A percentile compares a stretch with the other conserved stretches of the same genome.
phyloP scores from a whole-genome alignment of 2,113 vertebrate genomes.

The Callorhinus ursinus region DNA sequence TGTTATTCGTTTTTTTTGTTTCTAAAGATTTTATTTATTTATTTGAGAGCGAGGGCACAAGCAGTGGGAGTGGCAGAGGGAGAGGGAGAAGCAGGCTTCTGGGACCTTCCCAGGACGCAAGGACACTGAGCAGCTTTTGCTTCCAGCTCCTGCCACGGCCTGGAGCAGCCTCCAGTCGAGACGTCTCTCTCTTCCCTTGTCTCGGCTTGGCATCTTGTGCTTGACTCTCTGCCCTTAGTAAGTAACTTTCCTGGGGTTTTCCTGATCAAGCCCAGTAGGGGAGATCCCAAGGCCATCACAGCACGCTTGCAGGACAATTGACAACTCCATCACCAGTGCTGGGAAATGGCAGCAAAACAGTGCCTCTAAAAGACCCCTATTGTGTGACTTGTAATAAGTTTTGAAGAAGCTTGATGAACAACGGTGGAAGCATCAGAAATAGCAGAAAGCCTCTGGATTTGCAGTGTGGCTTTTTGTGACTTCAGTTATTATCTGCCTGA shows the following conservation, averaged over 20 bases:
- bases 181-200: neutral
- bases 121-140: neutral
- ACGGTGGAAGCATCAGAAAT: neutral
- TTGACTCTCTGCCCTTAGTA: slow-evolving; percentile 35
- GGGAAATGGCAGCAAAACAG: slow-evolving; percentile 16
- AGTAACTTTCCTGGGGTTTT: slow-evolving; percentile 35
- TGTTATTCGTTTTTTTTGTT: too few relatives aligned
- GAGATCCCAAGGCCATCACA: neutral
- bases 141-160: neutral
- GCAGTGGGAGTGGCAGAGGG: too few relatives aligned
- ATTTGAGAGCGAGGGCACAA: too few relatives aligned
- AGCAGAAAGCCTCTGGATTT: neutral
- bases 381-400: slow-evolving; percentile 38
- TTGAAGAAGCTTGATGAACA: neutral
- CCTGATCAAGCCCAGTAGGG: slow-evolving; percentile 34
- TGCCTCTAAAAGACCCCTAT: neutral
- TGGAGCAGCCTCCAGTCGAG: neutral
- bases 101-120: too few relatives aligned
- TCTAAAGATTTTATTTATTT: too few relatives aligned
- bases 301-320: neutral
- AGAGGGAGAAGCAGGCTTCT: too few relatives aligned
- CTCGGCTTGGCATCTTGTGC: neutral
- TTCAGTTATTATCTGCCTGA: neutral
- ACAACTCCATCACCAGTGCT: neutral
- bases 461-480: slow-evolving; percentile 6